Percentiles rank a stretch among this genome's conserved stretches.
Evolutionary conservation across 2,888 invertebrate species (phyloP).

Genomic region (Keiferia lycopersicella): DNA sequence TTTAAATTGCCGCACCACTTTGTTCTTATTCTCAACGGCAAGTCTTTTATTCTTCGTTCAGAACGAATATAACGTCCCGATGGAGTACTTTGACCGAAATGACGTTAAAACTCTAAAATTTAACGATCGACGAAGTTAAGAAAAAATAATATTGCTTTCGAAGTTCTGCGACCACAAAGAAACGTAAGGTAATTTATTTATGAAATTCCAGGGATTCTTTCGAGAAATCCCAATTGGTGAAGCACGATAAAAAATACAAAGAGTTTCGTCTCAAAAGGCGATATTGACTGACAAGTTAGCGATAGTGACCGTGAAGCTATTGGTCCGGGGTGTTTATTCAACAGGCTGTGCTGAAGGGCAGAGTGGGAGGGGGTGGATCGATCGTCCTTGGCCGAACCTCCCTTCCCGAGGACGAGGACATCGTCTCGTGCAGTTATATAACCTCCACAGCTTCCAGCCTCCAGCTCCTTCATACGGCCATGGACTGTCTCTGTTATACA

Average conservation of each 20-base stretch:
- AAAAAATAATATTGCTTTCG: not conserved
- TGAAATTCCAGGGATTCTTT: slow-evolving; percentile 2
- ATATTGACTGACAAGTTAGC: slow-evolving; percentile 32
- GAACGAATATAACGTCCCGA: not conserved
- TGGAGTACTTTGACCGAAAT: not conserved
- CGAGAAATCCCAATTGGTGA: not conserved
- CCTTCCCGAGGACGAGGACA: slow-evolving; percentile 53
- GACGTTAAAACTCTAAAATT: not conserved
- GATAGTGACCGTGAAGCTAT: slow-evolving; percentile 26
- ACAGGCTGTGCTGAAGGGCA: slow-evolving; percentile 42
- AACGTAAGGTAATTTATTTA: slow-evolving; percentile 8
- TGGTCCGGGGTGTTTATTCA: slow-evolving; percentile 45
- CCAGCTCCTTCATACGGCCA: slow-evolving; percentile 35
- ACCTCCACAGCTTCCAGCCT: slow-evolving; percentile 40
- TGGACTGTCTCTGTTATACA: slow-evolving; percentile 1
- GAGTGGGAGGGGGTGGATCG: slow-evolving; percentile 51
- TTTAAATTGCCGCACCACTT: slow-evolving; percentile 19
- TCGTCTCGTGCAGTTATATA: slow-evolving; percentile 66
- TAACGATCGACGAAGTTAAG: not conserved
- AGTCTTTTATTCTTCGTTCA: slow-evolving; percentile 4
- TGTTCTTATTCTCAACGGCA: slow-evolving; percentile 9
- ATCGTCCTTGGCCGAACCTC: slow-evolving; percentile 75
- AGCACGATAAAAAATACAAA: slow-evolving; percentile 6
- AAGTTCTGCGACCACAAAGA: not conserved
- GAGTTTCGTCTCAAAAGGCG: slow-evolving; percentile 10